Base-by-base conservation (phyloP, 2,797 vertebrate genomes). In the Schizopygopsis malacanthus region DNA sequence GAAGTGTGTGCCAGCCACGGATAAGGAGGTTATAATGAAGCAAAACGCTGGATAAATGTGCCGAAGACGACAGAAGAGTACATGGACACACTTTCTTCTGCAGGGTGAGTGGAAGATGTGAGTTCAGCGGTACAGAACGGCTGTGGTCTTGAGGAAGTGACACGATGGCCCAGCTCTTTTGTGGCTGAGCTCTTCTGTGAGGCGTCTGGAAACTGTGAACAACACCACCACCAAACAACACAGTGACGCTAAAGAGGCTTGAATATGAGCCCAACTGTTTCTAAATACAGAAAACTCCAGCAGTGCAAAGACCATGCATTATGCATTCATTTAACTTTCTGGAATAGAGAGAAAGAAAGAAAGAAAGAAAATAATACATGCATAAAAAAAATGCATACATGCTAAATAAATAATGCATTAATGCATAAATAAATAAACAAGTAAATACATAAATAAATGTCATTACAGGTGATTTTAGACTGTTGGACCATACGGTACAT, bases 61-160 rank as follows among this genome's bases (percentile, higher is more conserved):
- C 79, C 47, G 67, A 63, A 52, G 37, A 61, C 45, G 86, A 87
- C 80, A 47, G 59, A 11, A 72, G 71, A 86, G 61, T 80, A 87
- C 81, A 70, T 82, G 73, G 78, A 61, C 18, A 39, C 63, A 65
- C 28, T 33, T 39, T 56, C 54, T 63, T 65, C 41, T 25, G 71
- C 28, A 25, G 71, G 33, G 12, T 18, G 3, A 69, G 37, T n/a
- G 75, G 37, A 84, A 84, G 63, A 84, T 59, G 20, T 65, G 56
- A 75, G 43, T 28, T 65, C 63, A 65, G 28, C 6, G 1, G 63
- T 25, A n/a, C 8, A 28, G 47, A 63, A 16, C 15, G 47, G 85
- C 72, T 84, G 80, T 76, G 73, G 71, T 81, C 70, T 52, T 3
- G 89, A 67, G 87, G 85, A 88, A 79, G 54, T 88, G 87, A 82